Evolutionary conservation across 2,888 invertebrate species (phyloP), one percentile per base, ranked within the genome.

Genomic region (Callyntrura sp.): DNA sequence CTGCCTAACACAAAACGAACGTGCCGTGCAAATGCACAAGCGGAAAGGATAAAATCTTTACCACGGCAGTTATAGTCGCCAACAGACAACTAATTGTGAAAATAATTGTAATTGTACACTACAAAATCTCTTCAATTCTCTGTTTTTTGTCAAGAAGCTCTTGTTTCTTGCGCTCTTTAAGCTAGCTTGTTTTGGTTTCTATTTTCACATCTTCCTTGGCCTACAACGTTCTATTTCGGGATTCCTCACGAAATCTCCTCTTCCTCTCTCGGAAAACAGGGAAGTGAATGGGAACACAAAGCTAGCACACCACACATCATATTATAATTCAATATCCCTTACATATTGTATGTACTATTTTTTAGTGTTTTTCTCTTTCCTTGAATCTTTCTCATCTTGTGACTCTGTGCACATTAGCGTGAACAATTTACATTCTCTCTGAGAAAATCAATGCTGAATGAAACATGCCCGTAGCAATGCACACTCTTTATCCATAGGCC

Each of bases 221-320:
- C 88, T 73, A 82, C 60, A 88, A 88, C 88, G 76, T 48, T 82
- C 88, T 87, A 88, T 88, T 82, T 88, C 88, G 81, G 88, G 82
- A 88, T 43, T 51, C 51, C 12, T 70, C 65, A 82, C 28, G 28
- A n/a, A 55, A 57, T 20, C 73, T 70, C 28, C n/a, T 35, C 5
- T n/a, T n/a, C n/a, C n/a, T n/a, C n/a, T n/a, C 57, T 2, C 6
- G 55, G 25, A 57, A 78, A 55, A 55, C 57, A n/a, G n/a, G n/a
- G n/a, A n/a, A 78, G 76, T 65, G 25, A 65, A 35, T 65, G 65
- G n/a, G 65, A 43, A 17, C 45, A 45, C 6, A 20, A 8, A 35
- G 28, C 35, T 35, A 12, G 45, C 45, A 70, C 65, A 65, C 35
- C 28, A 65, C 28, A n/a, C 28, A 65, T n/a, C 35, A 45, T 57